These are phyloP conservation scores for Vireo altiloquus DNA, from an alignment of 2,113 vertebrate species.

Conservation along the genomic window DNA sequence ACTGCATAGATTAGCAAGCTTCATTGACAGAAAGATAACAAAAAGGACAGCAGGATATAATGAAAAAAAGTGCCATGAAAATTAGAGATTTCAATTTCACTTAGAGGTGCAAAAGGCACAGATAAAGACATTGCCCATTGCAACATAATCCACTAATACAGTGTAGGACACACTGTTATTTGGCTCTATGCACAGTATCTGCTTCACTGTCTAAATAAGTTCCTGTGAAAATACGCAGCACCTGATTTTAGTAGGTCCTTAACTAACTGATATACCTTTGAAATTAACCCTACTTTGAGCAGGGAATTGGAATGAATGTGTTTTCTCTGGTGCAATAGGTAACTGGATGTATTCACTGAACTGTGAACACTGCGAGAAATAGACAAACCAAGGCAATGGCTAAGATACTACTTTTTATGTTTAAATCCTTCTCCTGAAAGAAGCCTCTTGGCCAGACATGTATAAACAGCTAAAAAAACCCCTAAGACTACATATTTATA, in stretches of 20 bases:
- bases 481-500: neutral
- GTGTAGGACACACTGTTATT: neutral
- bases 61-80: neutral
- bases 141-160: neutral
- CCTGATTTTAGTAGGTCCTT: neutral
- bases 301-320: neutral
- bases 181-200: neutral
- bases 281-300: neutral
- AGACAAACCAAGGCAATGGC: neutral
- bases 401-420: neutral
- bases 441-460: neutral
- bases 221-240: neutral
- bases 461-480: neutral
- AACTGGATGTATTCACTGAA: neutral
- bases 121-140: neutral
- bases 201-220: neutral
- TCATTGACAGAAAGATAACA: neutral
- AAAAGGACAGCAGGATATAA: neutral
- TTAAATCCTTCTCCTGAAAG: neutral
- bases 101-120: neutral
- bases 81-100: neutral
- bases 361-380: neutral
- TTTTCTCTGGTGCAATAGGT: neutral
- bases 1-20: neutral
- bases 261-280: neutral